phyloP scores from a whole-genome alignment of 2,797 vertebrate genomes.

The Dendrocincla fuliginosa region DNA sequence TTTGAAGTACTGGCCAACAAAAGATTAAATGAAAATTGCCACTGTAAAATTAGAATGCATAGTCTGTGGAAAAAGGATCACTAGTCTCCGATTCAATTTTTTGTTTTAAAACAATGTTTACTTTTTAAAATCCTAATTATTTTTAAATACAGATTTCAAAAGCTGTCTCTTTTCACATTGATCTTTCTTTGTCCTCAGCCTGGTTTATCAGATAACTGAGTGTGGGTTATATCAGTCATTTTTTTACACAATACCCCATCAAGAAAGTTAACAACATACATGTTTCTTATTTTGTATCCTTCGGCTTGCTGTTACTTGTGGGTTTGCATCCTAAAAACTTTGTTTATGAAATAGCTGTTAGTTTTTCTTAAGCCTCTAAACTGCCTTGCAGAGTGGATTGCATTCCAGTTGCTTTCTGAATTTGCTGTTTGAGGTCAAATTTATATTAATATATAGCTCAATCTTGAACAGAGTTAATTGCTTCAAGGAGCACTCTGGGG shows the following conservation, averaged over 20 bases:
- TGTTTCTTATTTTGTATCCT: constrained; percentile 12
- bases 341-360: not conserved
- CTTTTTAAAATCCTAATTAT: not conserved
- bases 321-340: not conserved
- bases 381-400: not conserved
- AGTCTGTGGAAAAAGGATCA: not conserved
- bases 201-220: not conserved
- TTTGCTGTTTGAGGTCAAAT: not conserved
- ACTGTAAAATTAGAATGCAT: not conserved
- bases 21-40: not conserved
- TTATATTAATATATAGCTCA: not conserved
- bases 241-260: not conserved
- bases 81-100: not conserved
- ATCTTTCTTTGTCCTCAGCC: not conserved
- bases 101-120: not conserved
- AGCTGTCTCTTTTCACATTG: not conserved
- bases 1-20: not conserved
- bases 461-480: constrained; percentile 26
- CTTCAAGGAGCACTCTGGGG: not conserved
- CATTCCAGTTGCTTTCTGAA: not conserved
- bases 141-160: not conserved
- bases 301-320: not conserved
- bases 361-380: not conserved
- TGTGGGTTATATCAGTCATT: not conserved
- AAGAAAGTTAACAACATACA: not conserved